These are phyloP conservation scores for Potorous gilbertii DNA, from an alignment of 2,797 vertebrate species.

Conservation along the genomic window DNA sequence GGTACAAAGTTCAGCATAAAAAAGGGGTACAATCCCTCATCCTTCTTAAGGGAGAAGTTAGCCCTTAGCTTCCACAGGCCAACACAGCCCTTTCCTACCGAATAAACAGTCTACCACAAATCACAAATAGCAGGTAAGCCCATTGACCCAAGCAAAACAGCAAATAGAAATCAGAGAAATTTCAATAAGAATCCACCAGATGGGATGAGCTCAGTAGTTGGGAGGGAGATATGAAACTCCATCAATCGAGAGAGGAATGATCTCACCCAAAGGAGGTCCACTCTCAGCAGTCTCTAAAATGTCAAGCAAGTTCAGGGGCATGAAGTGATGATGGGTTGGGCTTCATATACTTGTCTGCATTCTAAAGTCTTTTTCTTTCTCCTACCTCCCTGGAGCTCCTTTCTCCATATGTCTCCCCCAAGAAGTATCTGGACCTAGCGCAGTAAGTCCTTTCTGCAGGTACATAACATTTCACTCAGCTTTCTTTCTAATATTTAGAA, in stretches of 20 bases:
- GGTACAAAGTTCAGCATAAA: not conserved
- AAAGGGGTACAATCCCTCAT: not conserved
- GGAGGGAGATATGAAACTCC: not conserved
- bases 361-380: not conserved
- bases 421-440: not conserved
- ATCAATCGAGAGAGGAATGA: not conserved
- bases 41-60: not conserved
- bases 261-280: not conserved
- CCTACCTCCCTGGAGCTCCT: not conserved
- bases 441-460: not conserved
- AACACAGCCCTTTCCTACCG: not conserved
- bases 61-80: not conserved
- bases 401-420: not conserved
- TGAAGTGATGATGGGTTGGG: not conserved
- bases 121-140: not conserved
- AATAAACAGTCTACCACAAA: not conserved
- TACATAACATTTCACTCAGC: not conserved
- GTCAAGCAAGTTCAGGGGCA: not conserved
- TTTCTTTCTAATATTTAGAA: not conserved
- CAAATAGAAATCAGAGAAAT: not conserved
- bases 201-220: not conserved
- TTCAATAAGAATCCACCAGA: not conserved
- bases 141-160: not conserved
- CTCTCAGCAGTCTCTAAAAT: not conserved
- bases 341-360: not conserved